Base-by-base conservation (phyloP, 30 jellyfish, hydroid and myxozoan species). In the Hydractinia echinata region DNA sequence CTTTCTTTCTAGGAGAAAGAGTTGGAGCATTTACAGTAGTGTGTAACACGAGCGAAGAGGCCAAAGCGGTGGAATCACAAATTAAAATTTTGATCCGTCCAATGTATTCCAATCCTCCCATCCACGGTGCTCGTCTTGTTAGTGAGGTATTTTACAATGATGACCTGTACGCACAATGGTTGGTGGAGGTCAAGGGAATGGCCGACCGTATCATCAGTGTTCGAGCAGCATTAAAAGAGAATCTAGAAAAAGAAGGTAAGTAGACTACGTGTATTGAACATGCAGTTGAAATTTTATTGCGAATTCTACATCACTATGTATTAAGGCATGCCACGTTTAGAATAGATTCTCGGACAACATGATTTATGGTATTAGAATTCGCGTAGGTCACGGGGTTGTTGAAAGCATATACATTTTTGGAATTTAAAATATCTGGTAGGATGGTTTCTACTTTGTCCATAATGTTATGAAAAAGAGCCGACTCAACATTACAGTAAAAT, bases 61-160 rank as follows among this genome's bases (percentile, higher is more conserved):
- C 94, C 7, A 87, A 89, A 78, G 96, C 96, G 3, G 96, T 95
- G 39, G 96, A 89, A 79, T 87, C 97, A 1, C 97, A 90, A 50
- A 6, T 95, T 81, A 95, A 89, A 73, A 90, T 95, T 1, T 76
- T 95, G 83, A 90, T 95, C 78, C 95, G 99, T 13, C 96, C 97
- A 39, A 86, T 89, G 95, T 95, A 95, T 72, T 95, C 99, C 51
- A 94, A 74, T 76, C 99, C 99, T n/a, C 99, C 99, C 50, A 83
- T 87, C 30, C 85, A 95, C 66, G 99, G 99, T 8, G 99, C 99
- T 20, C 82, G 97, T 66, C 74, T 95, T 79, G 99, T 91, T 51
- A 61, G 85, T 39, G 79, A 81, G 54, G 81, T 95, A 15, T 81
- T 95, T 44, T 82, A 54, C 61, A 83, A 61, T 53, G 83, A 91